A percentile compares a stretch with the other conserved stretches of the same genome.
Evolutionary conservation across 2,888 invertebrate species (phyloP).

Genomic region (Andrena marginata): DNA sequence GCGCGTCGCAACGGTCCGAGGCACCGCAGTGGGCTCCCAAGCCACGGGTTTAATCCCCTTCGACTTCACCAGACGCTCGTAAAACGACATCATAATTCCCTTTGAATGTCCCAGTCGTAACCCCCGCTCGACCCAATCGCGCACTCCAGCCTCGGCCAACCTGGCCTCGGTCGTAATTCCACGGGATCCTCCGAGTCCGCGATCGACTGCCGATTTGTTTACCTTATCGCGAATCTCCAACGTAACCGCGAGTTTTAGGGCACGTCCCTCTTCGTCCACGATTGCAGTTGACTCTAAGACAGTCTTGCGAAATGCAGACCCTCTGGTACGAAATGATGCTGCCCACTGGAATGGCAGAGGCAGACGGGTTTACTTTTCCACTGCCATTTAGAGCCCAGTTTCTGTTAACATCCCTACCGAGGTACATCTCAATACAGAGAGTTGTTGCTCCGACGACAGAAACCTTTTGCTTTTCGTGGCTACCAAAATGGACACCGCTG

Average conservation of each 20-base stretch:
- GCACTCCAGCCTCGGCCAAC: constrained; percentile 6
- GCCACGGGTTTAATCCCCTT: constrained; percentile 68
- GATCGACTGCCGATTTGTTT: constrained; percentile 34
- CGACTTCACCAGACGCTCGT: constrained; percentile 65
- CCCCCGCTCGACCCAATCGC: constrained; percentile 42
- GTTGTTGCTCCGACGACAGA: background rate
- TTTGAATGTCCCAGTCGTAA: constrained; percentile 55
- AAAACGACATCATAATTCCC: constrained; percentile 71
- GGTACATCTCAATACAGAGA: too few species aligned
- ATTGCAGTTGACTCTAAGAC: background rate
- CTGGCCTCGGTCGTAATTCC: constrained; percentile 15
- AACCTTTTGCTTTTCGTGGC: constrained; percentile 20
- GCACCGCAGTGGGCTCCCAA: constrained; percentile 21
- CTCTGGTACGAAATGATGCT: too few species aligned
- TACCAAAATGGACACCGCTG: background rate
- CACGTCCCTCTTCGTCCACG: background rate
- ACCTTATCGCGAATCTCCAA: constrained; percentile 1
- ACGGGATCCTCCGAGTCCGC: constrained; percentile 2
- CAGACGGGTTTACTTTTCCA: too few species aligned
- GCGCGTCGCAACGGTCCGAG: constrained; percentile 21
- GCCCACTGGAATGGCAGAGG: too few species aligned
- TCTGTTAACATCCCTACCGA: too few species aligned
- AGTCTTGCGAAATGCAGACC: too few species aligned
- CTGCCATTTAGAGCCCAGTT: too few species aligned
- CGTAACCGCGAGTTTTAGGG: too few species aligned